phyloP scores from a whole-genome alignment of 1,140 invertebrate species.

The Neodiprion pinetum region DNA sequence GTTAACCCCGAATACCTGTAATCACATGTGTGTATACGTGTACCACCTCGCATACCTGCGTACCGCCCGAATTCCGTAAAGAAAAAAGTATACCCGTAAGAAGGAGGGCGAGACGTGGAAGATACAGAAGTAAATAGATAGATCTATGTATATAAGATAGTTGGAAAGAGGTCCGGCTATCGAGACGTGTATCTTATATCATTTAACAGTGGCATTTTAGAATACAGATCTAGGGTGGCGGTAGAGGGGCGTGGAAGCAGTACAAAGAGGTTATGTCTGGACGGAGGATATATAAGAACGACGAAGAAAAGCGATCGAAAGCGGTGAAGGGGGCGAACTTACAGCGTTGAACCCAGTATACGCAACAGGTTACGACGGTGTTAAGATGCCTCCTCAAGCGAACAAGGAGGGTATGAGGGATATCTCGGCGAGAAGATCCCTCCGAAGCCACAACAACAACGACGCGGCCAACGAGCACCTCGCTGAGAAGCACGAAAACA shows the following conservation, averaged over 20 bases:
- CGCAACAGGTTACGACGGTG: not conserved
- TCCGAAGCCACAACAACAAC: no score
- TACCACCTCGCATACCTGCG: no score
- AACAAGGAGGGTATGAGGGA: no score
- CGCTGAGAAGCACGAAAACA: constrained; percentile 41
- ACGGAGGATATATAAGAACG: constrained; percentile 4
- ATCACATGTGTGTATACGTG: not conserved
- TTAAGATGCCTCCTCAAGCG: no score
- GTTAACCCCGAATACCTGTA: constrained; percentile 4
- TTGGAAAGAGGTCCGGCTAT: no score
- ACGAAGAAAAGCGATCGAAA: constrained; percentile 22
- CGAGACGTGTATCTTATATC: not conserved
- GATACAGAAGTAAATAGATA: not conserved
- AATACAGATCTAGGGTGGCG: no score
- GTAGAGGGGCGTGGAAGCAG: not conserved
- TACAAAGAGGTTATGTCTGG: constrained; percentile 12
- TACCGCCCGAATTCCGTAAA: no score
- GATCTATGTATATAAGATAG: not conserved
- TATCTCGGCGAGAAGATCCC: no score
- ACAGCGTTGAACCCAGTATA: not conserved
- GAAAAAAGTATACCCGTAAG: not conserved
- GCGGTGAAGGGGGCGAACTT: not conserved
- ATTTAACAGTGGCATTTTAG: constrained; percentile 1
- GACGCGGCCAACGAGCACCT: no score
- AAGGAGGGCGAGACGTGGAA: constrained; percentile 1